Base-by-base conservation (phyloP, 1,140 invertebrate genomes). In the Aphidius gifuensis region DNA sequence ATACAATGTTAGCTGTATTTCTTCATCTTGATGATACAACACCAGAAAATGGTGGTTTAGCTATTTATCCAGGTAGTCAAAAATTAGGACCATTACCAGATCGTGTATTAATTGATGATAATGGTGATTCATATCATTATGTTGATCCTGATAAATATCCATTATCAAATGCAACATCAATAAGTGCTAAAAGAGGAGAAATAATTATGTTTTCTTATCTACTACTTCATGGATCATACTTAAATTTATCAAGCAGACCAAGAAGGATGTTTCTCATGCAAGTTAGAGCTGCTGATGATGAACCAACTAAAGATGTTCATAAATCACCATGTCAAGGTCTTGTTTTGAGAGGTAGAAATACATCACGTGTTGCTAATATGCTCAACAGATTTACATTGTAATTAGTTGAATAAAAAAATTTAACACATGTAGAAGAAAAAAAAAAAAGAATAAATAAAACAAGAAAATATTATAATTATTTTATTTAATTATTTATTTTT, bases 61-160 rank as follows among this genome's bases (percentile, higher is more conserved):
- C 82, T 47, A 82, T 87, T 16, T 87, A 86, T 68, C 86, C 86
- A 0, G 85, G 85, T 0, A 87, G 86, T 45, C 87, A 87, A 65
- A 84, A 84, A 66, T 68, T 86, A 0, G 86, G 86, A 2, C 85
- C 87, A 0, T 77, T 82, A 40, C 73, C 83, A 61, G 85, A 87
- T 64, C 72, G 81, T 5, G 83, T 82, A 1, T 61, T 67, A 6
- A 66, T 59, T 23, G 64, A 77, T 6, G 74, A 75, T 8, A 67
- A 75, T 6, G 79, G 78, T 4, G 72, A 81, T 4, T 62, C 61
- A n/a, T 84, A 81, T 66, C 81, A 83, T 63, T 87, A 83, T 69
- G 81, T 82, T 7, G 82, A 86, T 71, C 85, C 82, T 66, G 78
- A 83, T 59, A 72, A 81, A 65, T 88, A 82, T 64, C 81, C 85